Conservation (phyloP, 2,888 invertebrate genomes). For the Liopterus haemorrhoidalis region DNA sequence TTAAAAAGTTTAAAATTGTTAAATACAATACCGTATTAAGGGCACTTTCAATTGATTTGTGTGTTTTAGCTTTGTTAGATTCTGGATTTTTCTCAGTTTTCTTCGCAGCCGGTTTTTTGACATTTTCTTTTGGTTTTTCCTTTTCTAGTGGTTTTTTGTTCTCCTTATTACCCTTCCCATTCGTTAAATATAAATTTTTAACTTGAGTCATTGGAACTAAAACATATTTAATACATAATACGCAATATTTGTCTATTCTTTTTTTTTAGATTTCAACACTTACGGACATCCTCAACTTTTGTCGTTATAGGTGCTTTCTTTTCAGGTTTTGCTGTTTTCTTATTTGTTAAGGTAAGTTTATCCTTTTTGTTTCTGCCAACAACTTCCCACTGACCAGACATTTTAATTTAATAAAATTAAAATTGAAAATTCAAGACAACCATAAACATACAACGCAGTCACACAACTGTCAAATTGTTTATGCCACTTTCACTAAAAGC, state of each 20-base stretch:
- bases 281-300: constrained; percentile 71
- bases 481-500: constrained; percentile 12
- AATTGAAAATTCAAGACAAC: constrained; percentile 20
- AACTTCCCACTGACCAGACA: constrained; percentile 64
- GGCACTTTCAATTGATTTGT: constrained; percentile 61
- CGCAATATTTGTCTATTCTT: constrained; percentile 9
- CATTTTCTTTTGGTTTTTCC: constrained; percentile 42
- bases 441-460: constrained; percentile 18
- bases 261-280: constrained; percentile 42
- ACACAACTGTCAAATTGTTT: constrained; percentile 9
- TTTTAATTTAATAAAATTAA: constrained; percentile 30
- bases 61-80: constrained; percentile 55
- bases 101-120: constrained; percentile 46
- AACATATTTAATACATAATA: constrained; percentile 29
- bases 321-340: constrained; percentile 48
- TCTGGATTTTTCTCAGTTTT: constrained; percentile 48
- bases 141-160: constrained; percentile 52
- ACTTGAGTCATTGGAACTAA: constrained; percentile 65
- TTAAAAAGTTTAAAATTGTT: constrained; percentile 12
- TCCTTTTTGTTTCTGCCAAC: constrained; percentile 63
- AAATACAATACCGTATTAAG: constrained; percentile 56
- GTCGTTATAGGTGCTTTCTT: constrained; percentile 55
- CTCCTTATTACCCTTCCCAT: constrained; percentile 59
- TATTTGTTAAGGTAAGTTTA: constrained; percentile 45
- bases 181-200: constrained; percentile 58